Conservation (phyloP, 2,797 vertebrate species). For the Karalla daura region DNA sequence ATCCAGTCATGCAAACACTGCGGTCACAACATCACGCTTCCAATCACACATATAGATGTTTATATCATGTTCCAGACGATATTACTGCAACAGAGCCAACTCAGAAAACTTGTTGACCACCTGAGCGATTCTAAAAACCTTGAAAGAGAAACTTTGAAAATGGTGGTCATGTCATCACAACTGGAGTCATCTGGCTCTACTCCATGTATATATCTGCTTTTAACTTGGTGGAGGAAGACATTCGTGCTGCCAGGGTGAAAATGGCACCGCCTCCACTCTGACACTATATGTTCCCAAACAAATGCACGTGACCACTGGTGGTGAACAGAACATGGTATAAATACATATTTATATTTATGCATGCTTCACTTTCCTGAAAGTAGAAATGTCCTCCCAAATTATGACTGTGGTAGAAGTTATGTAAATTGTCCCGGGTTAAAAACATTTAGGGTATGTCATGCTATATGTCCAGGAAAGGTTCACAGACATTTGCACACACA, state of each 20-base stretch:
- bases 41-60: slow-evolving; percentile 68
- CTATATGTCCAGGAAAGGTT: background rate
- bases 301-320: slow-evolving; percentile 55
- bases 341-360: too few species aligned
- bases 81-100: slow-evolving; percentile 10
- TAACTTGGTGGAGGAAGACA: slow-evolving; percentile 38
- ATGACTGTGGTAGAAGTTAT: slow-evolving; percentile 16
- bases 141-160: too few species aligned
- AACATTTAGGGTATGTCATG: slow-evolving; percentile 15
- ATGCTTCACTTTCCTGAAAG: slow-evolving; percentile 22
- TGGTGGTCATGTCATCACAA: background rate
- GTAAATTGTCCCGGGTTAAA: slow-evolving; percentile 20
- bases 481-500: background rate
- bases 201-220: slow-evolving; percentile 21
- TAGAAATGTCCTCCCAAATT: slow-evolving; percentile 24
- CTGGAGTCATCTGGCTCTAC: background rate
- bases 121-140: background rate
- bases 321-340: slow-evolving; percentile 13
- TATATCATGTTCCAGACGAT: slow-evolving; percentile 44
- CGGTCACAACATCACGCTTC: slow-evolving; percentile 63
- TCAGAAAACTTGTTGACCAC: slow-evolving; percentile 15
- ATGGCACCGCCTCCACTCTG: slow-evolving; percentile 28
- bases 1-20: slow-evolving; percentile 73
- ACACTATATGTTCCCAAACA: slow-evolving; percentile 67
- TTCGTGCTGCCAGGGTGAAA: slow-evolving; percentile 27